Evolutionary conservation across 2,113 vertebrate species (phyloP).

Genomic region (Ciconia stormi): DNA sequence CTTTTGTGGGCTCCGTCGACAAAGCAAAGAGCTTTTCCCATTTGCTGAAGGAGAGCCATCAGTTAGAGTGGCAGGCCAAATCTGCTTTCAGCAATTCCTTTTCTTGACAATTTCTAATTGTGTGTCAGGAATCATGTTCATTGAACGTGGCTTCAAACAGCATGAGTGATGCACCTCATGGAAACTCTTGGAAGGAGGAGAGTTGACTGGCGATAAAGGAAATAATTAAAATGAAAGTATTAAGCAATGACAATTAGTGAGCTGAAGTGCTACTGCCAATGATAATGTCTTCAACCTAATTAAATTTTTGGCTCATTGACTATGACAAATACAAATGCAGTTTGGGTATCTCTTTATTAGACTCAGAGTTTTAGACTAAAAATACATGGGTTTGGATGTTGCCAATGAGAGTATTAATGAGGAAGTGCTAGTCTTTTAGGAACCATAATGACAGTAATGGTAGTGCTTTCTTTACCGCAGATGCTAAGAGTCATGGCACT

Average conservation of each 20-base stretch:
- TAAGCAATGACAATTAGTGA: conserved; percentile 38
- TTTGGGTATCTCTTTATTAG: conserved; percentile 14
- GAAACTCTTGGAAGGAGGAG: not conserved
- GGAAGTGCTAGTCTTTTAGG: not conserved
- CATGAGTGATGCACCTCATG: not conserved
- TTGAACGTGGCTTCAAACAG: not conserved
- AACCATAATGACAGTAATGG: not conserved
- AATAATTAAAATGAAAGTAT: conserved; percentile 38
- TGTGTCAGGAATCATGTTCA: not conserved
- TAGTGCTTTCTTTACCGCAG: not conserved
- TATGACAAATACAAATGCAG: conserved; percentile 56
- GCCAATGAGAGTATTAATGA: not conserved
- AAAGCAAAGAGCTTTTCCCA: not conserved
- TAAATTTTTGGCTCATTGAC: conserved; percentile 66
- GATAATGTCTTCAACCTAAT: conserved; percentile 57
- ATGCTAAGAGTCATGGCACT: not conserved
- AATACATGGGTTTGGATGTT: conserved; percentile 1
- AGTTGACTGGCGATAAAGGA: not conserved
- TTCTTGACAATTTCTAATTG: not conserved
- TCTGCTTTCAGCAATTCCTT: not conserved
- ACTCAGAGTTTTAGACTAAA: not conserved
- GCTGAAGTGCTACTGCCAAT: conserved; percentile 9
- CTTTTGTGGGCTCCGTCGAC: not conserved
- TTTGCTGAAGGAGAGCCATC: not conserved
- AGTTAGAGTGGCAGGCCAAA: not conserved